Conservation (phyloP, 2,888 invertebrate species). For the Patella pellucida region DNA sequence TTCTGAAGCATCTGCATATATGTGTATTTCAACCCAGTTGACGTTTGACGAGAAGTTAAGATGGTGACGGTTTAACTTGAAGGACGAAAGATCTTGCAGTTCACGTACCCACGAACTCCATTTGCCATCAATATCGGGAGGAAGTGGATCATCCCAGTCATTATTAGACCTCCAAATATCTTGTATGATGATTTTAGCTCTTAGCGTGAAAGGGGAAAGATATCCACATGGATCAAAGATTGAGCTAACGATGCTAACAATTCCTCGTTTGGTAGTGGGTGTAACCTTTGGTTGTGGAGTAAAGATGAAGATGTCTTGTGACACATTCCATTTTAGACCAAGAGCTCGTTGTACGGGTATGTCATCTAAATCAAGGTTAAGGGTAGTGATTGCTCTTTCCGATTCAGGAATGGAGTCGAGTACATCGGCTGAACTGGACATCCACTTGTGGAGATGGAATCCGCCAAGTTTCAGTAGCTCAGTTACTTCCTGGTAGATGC, state of each 20-base stretch:
- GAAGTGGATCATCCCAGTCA: slow-evolving; percentile 18
- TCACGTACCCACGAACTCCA: slow-evolving; percentile 5
- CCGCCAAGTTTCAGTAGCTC: slow-evolving; percentile 1
- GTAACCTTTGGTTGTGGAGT: neutral
- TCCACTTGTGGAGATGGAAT: slow-evolving; percentile 1
- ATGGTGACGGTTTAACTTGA: slow-evolving; percentile 9
- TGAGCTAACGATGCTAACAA: slow-evolving; percentile 11
- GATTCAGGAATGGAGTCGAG: neutral
- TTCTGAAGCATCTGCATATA: slow-evolving; percentile 13
- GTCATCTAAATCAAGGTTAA: slow-evolving; percentile 6
- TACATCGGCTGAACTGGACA: neutral
- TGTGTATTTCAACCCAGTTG: neutral
- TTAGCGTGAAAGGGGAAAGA: slow-evolving; percentile 13
- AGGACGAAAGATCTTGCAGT: neutral
- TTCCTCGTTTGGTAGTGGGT: slow-evolving; percentile 2
- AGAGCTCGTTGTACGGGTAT: slow-evolving; percentile 8
- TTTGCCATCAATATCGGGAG: neutral
- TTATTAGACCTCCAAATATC: neutral
- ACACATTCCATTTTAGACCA: slow-evolving; percentile 14
- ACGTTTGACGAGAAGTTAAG: neutral
- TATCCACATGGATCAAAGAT: slow-evolving; percentile 17
- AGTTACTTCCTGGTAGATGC: neutral
- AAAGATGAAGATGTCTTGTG: neutral
- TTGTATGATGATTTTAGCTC: slow-evolving; percentile 9
- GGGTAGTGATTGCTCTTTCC: neutral